Evolutionary conservation across 2,888 invertebrate genomes (phyloP).

Genomic region (Tenthredo distinguenda): DNA sequence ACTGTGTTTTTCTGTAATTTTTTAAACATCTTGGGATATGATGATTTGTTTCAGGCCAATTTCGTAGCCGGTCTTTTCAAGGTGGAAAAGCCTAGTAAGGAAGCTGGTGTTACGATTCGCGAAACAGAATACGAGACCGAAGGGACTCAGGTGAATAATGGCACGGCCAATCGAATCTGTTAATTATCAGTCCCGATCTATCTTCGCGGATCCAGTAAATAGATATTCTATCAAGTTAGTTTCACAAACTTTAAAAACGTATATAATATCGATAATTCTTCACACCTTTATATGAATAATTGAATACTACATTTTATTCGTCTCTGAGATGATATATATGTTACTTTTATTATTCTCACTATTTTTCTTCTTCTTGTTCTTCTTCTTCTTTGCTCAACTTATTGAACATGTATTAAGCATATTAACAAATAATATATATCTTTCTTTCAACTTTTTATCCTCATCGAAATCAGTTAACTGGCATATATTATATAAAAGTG

Average conservation of each 20-base stretch:
- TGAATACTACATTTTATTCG: background rate
- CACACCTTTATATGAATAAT: background rate
- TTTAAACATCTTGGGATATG: background rate
- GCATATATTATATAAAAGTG: background rate
- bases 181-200: constrained; percentile 61
- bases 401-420: background rate
- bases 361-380: background rate
- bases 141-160: constrained; percentile 77
- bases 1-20: background rate
- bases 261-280: background rate
- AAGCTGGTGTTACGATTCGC: constrained; percentile 62
- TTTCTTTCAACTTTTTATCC: background rate
- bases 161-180: constrained; percentile 73
- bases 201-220: background rate
- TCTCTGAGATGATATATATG: background rate
- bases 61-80: constrained; percentile 71
- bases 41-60: constrained; percentile 64
- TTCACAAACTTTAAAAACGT: constrained; percentile 17
- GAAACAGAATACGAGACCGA: constrained; percentile 70
- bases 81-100: constrained; percentile 55
- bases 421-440: background rate
- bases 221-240: constrained; percentile 33
- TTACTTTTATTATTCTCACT: background rate
- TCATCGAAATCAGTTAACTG: background rate
- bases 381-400: background rate